Evolutionary conservation across 1,140 invertebrate species (phyloP).

Genomic region (Brachionus sp.): DNA sequence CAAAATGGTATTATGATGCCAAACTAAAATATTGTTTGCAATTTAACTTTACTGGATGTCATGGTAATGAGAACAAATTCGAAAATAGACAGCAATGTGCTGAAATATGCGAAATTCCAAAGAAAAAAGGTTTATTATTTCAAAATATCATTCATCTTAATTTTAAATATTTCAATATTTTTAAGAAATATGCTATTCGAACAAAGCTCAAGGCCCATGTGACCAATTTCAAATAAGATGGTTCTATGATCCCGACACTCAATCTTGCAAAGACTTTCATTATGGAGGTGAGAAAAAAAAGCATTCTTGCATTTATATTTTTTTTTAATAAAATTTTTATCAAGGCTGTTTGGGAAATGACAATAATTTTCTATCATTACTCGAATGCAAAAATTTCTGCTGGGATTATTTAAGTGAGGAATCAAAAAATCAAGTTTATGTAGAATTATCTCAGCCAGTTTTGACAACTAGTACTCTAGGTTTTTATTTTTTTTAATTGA

Average conservation of each 20-base stretch:
- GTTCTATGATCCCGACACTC: slow-evolving; percentile 71
- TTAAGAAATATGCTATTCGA: slow-evolving; percentile 43
- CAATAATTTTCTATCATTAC: slow-evolving; percentile 30
- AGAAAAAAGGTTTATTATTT: slow-evolving; percentile 24
- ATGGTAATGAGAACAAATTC: slow-evolving; percentile 83
- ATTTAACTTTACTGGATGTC: slow-evolving; percentile 58
- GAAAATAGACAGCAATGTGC: slow-evolving; percentile 76
- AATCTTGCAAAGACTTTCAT: slow-evolving; percentile 74
- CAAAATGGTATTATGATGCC: slow-evolving; percentile 45
- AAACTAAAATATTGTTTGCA: not conserved
- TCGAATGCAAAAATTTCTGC: slow-evolving; percentile 35
- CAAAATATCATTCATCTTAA: not conserved
- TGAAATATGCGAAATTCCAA: slow-evolving; percentile 36
- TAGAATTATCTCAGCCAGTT: not conserved
- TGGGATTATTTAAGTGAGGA: slow-evolving; percentile 41
- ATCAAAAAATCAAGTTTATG: not conserved
- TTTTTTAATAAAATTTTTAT: not conserved
- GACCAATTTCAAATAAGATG: slow-evolving; percentile 75
- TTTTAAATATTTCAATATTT: not conserved
- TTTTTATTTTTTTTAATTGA: not conserved
- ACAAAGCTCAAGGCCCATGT: slow-evolving; percentile 68
- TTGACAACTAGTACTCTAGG: not conserved
- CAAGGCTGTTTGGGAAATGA: slow-evolving; percentile 44
- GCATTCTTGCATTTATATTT: not conserved
- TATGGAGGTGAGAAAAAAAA: slow-evolving; percentile 68